These are phyloP conservation scores for Gnathonemus longibarbis DNA, from an alignment of 2,113 vertebrate genomes.

Conservation along the genomic window DNA sequence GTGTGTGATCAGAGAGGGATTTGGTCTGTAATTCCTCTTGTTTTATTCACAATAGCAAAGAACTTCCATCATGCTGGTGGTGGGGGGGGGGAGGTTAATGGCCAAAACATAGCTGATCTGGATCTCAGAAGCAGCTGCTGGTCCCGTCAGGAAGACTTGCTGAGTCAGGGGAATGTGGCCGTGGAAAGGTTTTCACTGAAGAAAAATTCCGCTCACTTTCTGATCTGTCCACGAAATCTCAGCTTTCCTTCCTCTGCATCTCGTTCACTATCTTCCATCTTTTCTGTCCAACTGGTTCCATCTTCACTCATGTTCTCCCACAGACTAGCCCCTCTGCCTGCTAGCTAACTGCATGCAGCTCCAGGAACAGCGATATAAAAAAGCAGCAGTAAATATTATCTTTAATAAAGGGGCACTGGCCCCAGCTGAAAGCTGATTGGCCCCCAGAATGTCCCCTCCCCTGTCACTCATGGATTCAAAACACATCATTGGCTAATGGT, in stretches of 20 bases:
- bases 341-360: background rate
- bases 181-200: background rate
- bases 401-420: background rate
- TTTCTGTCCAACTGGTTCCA: background rate
- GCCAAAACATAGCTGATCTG: background rate
- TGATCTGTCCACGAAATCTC: background rate
- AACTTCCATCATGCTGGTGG: background rate
- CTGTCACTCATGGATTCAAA: background rate
- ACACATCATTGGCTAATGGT: background rate
- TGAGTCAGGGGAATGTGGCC: background rate
- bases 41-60: background rate
- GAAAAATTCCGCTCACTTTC: background rate
- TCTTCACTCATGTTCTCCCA: background rate
- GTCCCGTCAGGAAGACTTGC: background rate
- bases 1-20: background rate
- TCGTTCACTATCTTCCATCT: background rate
- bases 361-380: background rate
- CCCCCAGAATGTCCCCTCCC: background rate
- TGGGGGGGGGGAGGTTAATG: background rate
- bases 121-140: background rate
- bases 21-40: background rate
- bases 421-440: background rate
- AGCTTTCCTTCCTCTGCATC: background rate
- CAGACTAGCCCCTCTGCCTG: background rate
- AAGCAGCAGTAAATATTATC: background rate